Percentiles rank a stretch among this genome's conserved stretches.
These are phyloP conservation scores for Choristoneura fumiferana DNA, from an alignment of 1,140 invertebrate species.

Conservation along the genomic window DNA sequence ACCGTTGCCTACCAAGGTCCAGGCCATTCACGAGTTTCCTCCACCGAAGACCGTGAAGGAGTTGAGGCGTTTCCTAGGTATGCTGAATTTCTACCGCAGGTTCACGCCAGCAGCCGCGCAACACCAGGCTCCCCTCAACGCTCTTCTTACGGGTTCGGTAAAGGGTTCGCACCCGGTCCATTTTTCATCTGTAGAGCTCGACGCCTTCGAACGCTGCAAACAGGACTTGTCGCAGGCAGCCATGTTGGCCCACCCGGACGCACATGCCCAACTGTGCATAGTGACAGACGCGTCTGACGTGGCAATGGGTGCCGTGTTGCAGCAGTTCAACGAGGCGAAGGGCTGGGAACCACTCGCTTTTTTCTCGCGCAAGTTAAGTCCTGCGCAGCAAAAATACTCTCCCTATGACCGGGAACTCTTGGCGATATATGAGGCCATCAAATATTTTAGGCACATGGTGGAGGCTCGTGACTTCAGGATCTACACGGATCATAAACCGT, in stretches of 20 bases:
- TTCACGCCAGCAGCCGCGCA: no score
- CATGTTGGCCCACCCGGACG: conserved; percentile 36
- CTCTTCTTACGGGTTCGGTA: no score
- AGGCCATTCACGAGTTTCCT: no score
- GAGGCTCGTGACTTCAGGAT: conserved; percentile 47
- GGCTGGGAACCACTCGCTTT: conserved; percentile 53
- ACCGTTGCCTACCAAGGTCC: no score
- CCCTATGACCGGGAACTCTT: conserved; percentile 58
- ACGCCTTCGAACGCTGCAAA: conserved; percentile 60
- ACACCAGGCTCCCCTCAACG: no score
- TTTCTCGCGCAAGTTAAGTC: conserved; percentile 50
- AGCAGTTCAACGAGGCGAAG: conserved; percentile 36
- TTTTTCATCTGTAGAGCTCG: no score
- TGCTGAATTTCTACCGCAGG: no score
- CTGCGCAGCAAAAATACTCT: conserved; percentile 43
- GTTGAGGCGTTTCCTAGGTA: no score
- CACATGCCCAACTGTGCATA: conserved; percentile 26
- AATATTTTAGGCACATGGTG: conserved; percentile 65
- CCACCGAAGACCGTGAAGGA: no score
- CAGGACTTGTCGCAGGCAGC: conserved; percentile 39
- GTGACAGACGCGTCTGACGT: conserved; percentile 53
- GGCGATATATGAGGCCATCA: conserved; percentile 63
- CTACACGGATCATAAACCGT: conserved; percentile 67
- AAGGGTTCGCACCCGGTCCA: no score
- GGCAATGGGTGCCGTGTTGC: conserved; percentile 52